These are phyloP conservation scores for Maniola jurtina DNA, from an alignment of 1,140 invertebrate species.

Conservation along the genomic window DNA sequence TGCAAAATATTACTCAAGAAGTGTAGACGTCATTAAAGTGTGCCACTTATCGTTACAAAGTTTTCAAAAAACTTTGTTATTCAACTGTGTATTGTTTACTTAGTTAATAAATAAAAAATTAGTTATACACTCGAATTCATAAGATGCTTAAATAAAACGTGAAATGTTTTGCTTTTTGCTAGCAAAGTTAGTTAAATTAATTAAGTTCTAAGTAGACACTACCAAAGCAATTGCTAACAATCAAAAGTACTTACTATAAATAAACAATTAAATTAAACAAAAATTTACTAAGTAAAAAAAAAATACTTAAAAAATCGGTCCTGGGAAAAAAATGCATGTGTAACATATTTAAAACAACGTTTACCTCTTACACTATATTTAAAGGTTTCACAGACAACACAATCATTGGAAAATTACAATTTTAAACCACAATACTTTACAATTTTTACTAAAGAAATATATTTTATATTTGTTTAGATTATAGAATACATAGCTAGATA, in stretches of 20 bases:
- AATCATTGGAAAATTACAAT: not conserved
- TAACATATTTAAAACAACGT: no score
- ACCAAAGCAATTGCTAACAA: no score
- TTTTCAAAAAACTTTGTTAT: not conserved
- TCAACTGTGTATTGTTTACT: not conserved
- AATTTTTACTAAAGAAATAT: not conserved
- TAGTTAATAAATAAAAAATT: not conserved
- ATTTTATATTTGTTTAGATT: not conserved
- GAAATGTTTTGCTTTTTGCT: no score
- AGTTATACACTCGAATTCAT: no score
- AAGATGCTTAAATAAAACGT: no score
- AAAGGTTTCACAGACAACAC: conserved; percentile 1
- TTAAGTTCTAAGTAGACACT: no score
- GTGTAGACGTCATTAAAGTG: conserved; percentile 1
- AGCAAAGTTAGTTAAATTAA: no score
- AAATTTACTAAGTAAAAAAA: no score
- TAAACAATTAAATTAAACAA: no score
- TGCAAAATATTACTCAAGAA: conserved; percentile 19
- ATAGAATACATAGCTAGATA: not conserved
- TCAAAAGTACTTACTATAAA: no score
- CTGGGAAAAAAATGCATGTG: no score
- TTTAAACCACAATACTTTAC: not conserved
- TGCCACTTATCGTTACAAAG: not conserved
- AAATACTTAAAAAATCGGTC: no score
- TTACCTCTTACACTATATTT: not conserved